Base-by-base conservation (phyloP, 92 coral and sea anemone species). In the Palythoa grandiflora region DNA sequence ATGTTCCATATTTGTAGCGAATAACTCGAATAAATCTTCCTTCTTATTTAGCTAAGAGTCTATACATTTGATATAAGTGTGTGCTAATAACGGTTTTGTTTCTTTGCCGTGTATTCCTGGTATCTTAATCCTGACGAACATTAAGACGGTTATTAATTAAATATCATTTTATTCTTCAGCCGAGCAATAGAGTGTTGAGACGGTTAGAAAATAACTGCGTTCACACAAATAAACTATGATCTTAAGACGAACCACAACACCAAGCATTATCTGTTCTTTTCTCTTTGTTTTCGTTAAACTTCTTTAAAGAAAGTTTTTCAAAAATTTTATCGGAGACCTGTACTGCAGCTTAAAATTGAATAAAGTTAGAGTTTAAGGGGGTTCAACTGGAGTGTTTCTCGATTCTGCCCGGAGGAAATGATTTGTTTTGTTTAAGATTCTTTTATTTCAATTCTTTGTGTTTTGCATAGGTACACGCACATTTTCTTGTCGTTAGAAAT, bases 41-140 rank as follows among this genome's bases (percentile, higher is more conserved):
- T 71, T 73, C 94, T 89, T 92, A 91, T 95, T 93, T 81, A 89
- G 79, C 93, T 93, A 95, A 95, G 98, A 89, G 81, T 91, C 86
- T 93, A 93, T 95, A 95, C 89, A 93, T 89, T 90, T 68, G 77
- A 51, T 84, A 81, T 93, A 95, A 93, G 96, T 92, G 98, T 85
- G 95, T 91, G 89, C 77, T 95, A 95, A 91, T 95, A 95, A 83
- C 91, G 93, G 98, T 95, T 95, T 95, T 95, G 98, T 95, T 91
- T 87, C 39, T 80, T 38, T 35, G 84, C 83, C 93, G 96, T 94
- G 96, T 95, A 84, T 83, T 92, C 90, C 96, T 93, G 93, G 94
- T 90, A 38, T 77, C 85, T 88, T 95, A 95, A 95, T 95, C 98
- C 96, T 91, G 77, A 38, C 35, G 47, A 91, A 92, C 91, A 93